phyloP scores from a whole-genome alignment of 2,888 invertebrate genomes.

The Nomada fucata region DNA sequence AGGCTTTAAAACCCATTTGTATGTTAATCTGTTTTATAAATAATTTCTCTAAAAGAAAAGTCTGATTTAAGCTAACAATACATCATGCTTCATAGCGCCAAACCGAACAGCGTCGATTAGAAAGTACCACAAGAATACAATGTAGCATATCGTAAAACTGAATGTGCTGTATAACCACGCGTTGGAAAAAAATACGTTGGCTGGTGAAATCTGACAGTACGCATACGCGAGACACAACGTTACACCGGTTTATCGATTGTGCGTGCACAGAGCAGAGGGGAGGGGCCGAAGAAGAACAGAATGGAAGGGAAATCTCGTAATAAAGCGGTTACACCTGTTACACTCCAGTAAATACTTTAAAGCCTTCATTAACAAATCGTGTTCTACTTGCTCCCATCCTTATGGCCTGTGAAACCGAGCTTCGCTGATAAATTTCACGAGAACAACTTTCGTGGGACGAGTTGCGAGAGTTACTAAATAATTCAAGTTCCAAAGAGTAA shows the following conservation, averaged over 20 bases:
- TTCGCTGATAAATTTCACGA: slow-evolving; percentile 9
- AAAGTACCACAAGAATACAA: slow-evolving; percentile 6
- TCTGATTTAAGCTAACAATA: background rate
- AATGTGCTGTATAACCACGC: background rate
- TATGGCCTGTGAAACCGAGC: slow-evolving; percentile 17
- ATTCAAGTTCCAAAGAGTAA: too few species aligned
- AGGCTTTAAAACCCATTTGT: too few species aligned
- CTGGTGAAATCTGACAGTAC: slow-evolving; percentile 57
- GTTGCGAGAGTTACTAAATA: background rate
- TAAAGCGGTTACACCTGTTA: slow-evolving; percentile 69
- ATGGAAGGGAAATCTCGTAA: slow-evolving; percentile 61
- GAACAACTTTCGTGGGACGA: slow-evolving; percentile 24
- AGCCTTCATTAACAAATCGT: slow-evolving; percentile 51
- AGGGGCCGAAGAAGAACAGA: slow-evolving; percentile 34
- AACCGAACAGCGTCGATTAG: background rate
- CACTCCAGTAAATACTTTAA: slow-evolving; percentile 60
- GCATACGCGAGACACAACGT: slow-evolving; percentile 64
- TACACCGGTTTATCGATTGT: slow-evolving; percentile 74
- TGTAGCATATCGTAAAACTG: background rate
- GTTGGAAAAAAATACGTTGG: slow-evolving; percentile 2
- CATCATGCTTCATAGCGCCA: background rate
- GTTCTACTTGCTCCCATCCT: slow-evolving; percentile 35
- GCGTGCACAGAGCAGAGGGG: slow-evolving; percentile 8
- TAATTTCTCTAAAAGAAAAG: too few species aligned
- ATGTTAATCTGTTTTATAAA: too few species aligned